Base-by-base conservation (phyloP, 2,113 vertebrate genomes). In the Nymphicus hollandicus region DNA sequence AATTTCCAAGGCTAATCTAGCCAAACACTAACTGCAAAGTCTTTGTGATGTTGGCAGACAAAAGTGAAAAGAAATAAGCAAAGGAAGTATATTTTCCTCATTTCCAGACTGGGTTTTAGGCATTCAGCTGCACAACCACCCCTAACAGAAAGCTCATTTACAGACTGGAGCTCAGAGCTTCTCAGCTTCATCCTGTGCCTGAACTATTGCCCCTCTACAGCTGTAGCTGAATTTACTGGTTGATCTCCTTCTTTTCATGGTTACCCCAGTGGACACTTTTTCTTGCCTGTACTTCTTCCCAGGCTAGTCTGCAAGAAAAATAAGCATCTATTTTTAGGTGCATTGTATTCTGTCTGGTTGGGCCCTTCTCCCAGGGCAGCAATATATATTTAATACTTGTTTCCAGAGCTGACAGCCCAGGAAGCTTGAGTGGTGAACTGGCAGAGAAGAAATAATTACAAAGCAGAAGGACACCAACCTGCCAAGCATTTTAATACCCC, bases 281-380 rank as follows among this genome's bases (percentile, higher is more conserved):
- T 74, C 81, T 94, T 80, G 53, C 31, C 60, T 78, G 29, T 56
- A 24, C 69, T 86, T 86, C 47, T 87, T 92, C 81, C 66, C 86
- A 66, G 86, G 83, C 93, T 92, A 43, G 69, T 91, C 83, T 85
- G 65, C 72, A 78, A 82, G 85, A 88, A 72, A 92, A 94, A 91
- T 52, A 60, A 90, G 83, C 41, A 4, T 91, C 81, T 96, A 95
- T 96, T 96, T 95, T 96, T 93, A 93, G 90, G 81, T 77, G 65
- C 37, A 24, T 68, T 93, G 83, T 87, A 78, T 86, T 92, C 86
- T 52, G 78, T 4, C 71, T 60, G 46, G 31, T 76, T 87, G 92
- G 86, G 86, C 88, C 94, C 56, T 29, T 52, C 73, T 93, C 89
- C 86, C 81, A 53, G 69, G 72, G 53, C 61, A 92, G 61, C 66